These are phyloP conservation scores for Diarsia rubi DNA, from an alignment of 2,888 invertebrate species.

Conservation along the genomic window DNA sequence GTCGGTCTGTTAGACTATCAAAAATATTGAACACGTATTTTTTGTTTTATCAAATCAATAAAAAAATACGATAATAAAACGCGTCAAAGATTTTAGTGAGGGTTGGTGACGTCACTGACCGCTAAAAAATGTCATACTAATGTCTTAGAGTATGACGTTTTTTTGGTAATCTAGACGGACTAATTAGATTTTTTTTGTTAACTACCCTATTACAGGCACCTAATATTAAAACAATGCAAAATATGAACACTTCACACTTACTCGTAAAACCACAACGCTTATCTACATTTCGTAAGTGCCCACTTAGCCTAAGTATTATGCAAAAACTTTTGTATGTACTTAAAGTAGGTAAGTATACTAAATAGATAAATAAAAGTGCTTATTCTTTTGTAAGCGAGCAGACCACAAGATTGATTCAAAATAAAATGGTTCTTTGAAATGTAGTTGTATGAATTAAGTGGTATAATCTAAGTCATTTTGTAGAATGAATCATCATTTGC, in stretches of 20 bases:
- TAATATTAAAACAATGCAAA: constrained; percentile 11
- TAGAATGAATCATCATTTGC: background rate
- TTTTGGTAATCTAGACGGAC: no score
- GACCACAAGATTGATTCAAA: constrained; percentile 28
- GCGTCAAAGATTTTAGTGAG: no score
- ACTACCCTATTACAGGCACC: background rate
- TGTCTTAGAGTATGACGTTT: no score
- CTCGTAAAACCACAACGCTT: constrained; percentile 10
- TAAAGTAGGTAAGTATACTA: constrained; percentile 1
- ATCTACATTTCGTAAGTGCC: constrained; percentile 12
- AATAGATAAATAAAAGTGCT: background rate
- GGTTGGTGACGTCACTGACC: no score
- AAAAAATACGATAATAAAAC: no score
- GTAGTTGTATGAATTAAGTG: background rate
- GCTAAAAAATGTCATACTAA: no score
- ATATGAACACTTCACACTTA: constrained; percentile 2
- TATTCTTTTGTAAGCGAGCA: constrained; percentile 1
- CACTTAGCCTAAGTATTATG: constrained; percentile 17
- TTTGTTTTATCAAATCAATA: no score
- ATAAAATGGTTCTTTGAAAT: constrained; percentile 10
- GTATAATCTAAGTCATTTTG: background rate
- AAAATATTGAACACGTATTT: no score
- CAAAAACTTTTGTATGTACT: background rate
- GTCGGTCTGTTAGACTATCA: no score
- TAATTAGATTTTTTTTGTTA: no score